Conservation (phyloP, 2,797 vertebrate species). For the Chromis chromis region DNA sequence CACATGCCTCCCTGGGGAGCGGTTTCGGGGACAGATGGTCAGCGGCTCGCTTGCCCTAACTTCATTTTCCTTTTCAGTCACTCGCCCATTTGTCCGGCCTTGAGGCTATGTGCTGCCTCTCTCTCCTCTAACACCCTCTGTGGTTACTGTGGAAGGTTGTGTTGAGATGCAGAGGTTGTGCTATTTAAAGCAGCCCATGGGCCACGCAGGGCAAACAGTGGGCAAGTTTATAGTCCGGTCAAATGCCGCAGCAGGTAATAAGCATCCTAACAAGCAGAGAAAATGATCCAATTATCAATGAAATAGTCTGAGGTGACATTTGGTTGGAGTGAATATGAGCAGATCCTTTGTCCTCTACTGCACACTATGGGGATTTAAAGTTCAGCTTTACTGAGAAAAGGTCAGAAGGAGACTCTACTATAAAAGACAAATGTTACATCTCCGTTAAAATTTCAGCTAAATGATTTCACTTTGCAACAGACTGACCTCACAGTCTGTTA, state of each 20-base stretch:
- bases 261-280: conserved; percentile 32
- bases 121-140: conserved; percentile 27
- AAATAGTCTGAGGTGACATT: conserved; percentile 23
- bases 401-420: neutral
- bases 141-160: conserved; percentile 44
- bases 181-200: conserved; percentile 65
- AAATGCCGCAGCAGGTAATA: conserved; percentile 18
- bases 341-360: conserved; percentile 10
- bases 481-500: neutral
- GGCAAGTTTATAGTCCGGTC: conserved; percentile 28
- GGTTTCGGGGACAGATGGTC: conserved; percentile 26
- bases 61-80: conserved; percentile 41
- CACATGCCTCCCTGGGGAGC: conserved; percentile 1
- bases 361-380: conserved; percentile 12
- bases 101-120: conserved; percentile 4
- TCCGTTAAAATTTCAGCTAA: neutral
- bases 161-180: conserved; percentile 58
- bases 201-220: conserved; percentile 36
- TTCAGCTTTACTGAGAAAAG: conserved; percentile 22
- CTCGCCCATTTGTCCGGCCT: conserved; percentile 20
- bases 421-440: neutral
- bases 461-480: conserved; percentile 3
- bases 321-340: neutral
- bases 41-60: conserved; percentile 8
- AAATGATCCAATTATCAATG: conserved; percentile 27